Base-by-base conservation (phyloP, 2,797 vertebrate species). In the Enteromius afrohamiltoni region DNA sequence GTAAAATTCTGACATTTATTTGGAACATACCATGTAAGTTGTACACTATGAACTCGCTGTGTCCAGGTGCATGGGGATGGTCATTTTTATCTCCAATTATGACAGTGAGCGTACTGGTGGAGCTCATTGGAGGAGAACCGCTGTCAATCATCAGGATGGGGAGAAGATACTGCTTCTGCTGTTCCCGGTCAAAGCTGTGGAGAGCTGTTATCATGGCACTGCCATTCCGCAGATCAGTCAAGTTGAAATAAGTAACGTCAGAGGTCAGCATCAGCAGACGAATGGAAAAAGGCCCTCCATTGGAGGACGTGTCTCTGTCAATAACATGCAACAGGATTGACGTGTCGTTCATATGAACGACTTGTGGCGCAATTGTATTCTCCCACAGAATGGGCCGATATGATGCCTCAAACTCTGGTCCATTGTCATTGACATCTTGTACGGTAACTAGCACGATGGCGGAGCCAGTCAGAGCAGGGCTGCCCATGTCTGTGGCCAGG, bases 351-450 rank as follows among this genome's bases (percentile, higher is more conserved):
- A 97, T 95, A 17, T 81, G 93, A 8, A 97, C 91, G 0, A 88
- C 64, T 87, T 96, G 96, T 0, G 96, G 96, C 0, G 95, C 93
- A 1, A 91, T 88, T 0, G 92, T 90, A 90, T 98, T 97, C 90
- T 98, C 97, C 96, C 96, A 97, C 19, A 97, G 91, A 1, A 98
- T 87, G 0, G 96, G 96, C n/a, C 89, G 90, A 53, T 98, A 98
- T 3, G 83, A 82, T 8, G 80, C 93, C 87, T 98, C 96, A 11
- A 97, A 96, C 87, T 96, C 96, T 0, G 97, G 97, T 3, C 95
- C 96, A 0, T 97, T 97, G 89, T 98, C 97, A 7, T 98, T 98
- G 42, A 97, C 73, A 1, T 98, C 97, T 14, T 95, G 92, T n/a
- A 97, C 88, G 0, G 93, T 92, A 70, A 97, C 94, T 83, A 92